Evolutionary conservation across 2,888 invertebrate genomes (phyloP), one percentile per base, ranked within the genome.

Genomic region (Chloroclystis v-ata): DNA sequence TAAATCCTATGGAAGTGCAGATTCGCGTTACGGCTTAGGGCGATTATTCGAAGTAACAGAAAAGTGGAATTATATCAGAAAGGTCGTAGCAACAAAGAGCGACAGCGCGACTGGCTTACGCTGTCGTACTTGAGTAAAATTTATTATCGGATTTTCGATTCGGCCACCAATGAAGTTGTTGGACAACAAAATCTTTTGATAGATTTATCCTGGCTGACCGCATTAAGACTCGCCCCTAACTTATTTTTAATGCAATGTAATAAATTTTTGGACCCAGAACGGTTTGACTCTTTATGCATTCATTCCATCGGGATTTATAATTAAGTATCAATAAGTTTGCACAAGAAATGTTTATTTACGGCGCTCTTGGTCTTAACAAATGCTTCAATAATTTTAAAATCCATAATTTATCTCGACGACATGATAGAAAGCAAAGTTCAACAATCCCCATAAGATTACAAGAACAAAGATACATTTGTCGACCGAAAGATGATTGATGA

Each of bases 151-250:
- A 86, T 86, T 87, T 85, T 85, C 85, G 84, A 83, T 84, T 84
- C 82, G 86, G 85, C 86, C 86, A 87, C 86, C 86, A 85, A 87
- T 87, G 86, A 86, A 84, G 86, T 84, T 86, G 86, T 87, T 82
- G 83, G 84, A 85, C 85, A 83, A 85, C 85, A 85, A 85, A 87
- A 85, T 87, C 86, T 86, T 85, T 83, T 87, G 86, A 86, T 87
- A 86, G 85, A 87, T 86, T 85, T 85, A 86, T 87, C 85, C 85
- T 78, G 79, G 81, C 72, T 83, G 82, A 82, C 84, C 84, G 82
- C 80, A 82, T 85, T 83, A 82, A 82, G 78, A 78, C 69, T 75
- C 71, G 75, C 75, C 78, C 72, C 76, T 69, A 79, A 78, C 72
- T 82, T 78, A 85, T 84, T 82, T 82, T 82, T 78, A 82, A 84